Conservation (phyloP, 1,140 invertebrate genomes). For the Sweltsa coloradensis region DNA sequence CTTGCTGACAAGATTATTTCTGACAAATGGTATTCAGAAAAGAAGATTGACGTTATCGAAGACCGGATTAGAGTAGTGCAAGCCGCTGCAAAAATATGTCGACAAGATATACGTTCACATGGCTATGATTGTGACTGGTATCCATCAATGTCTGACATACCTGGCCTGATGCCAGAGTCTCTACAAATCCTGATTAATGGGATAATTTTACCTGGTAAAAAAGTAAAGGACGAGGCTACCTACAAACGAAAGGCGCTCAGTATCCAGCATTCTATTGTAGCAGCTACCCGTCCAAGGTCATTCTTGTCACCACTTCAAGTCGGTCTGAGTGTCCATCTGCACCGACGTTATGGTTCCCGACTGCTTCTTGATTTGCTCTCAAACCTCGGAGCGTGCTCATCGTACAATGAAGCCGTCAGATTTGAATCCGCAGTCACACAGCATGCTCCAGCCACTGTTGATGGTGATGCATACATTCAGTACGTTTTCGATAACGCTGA, state of each 20-base stretch:
- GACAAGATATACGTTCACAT: slow-evolving; percentile 23
- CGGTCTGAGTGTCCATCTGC: slow-evolving; percentile 15
- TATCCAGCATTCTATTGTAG: slow-evolving; percentile 27
- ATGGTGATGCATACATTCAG: slow-evolving; percentile 16
- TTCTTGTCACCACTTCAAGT: slow-evolving; percentile 22
- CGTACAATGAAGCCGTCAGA: slow-evolving; percentile 14
- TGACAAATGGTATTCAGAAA: slow-evolving; percentile 17
- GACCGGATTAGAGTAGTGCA: slow-evolving; percentile 19
- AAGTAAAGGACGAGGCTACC: neutral
- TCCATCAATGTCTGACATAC: slow-evolving; percentile 16
- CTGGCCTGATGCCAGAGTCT: neutral
- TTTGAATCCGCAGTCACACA: slow-evolving; percentile 17
- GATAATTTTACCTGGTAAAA: slow-evolving; percentile 1
- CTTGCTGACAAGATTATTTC: slow-evolving; percentile 16
- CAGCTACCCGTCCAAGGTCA: slow-evolving; percentile 22
- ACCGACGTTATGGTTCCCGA: slow-evolving; percentile 20
- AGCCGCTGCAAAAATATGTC: slow-evolving; percentile 25
- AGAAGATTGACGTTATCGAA: slow-evolving; percentile 7
- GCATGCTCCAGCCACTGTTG: slow-evolving; percentile 12
- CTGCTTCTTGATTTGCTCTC: slow-evolving; percentile 15
- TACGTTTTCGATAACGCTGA: slow-evolving; percentile 24
- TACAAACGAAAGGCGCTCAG: slow-evolving; percentile 4
- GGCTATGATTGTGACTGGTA: slow-evolving; percentile 23
- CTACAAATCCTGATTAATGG: neutral
- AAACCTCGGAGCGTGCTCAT: slow-evolving; percentile 18